Conservation (phyloP, 1,140 invertebrate genomes). For the Arctopsyche grandis region DNA sequence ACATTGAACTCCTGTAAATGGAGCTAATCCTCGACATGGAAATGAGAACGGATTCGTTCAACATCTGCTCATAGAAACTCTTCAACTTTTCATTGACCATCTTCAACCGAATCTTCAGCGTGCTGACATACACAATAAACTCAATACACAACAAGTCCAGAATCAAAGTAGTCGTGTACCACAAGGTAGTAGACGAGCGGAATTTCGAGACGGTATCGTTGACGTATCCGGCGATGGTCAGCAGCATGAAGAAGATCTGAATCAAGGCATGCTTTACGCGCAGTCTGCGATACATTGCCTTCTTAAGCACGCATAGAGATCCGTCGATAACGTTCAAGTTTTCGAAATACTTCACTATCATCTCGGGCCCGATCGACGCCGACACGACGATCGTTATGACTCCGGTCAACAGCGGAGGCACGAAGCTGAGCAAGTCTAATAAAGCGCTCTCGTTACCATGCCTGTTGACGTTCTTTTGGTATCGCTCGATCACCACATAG, state of each 20-base stretch:
- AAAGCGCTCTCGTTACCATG: background rate
- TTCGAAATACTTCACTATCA: constrained; percentile 18
- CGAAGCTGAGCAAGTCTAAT: background rate
- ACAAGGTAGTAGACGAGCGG: background rate
- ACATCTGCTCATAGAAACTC: constrained; percentile 3
- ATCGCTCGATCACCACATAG: background rate
- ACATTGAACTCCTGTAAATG: background rate
- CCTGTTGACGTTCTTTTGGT: background rate
- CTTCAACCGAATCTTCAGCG: constrained; percentile 1
- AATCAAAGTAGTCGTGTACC: background rate
- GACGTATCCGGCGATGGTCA: background rate
- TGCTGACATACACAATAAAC: background rate
- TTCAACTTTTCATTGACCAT: constrained; percentile 14
- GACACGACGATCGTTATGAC: background rate
- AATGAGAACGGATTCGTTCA: constrained; percentile 1
- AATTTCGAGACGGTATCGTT: background rate
- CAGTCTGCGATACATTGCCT: background rate
- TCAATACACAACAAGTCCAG: constrained; percentile 10
- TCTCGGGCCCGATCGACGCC: background rate
- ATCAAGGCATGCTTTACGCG: background rate
- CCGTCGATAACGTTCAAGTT: constrained; percentile 15
- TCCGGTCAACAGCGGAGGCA: background rate
- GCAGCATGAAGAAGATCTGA: background rate
- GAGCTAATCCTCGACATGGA: background rate
- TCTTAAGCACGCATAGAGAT: background rate